Base-by-base conservation (phyloP, 2,113 vertebrate genomes). In the Poeciliopsis retropinna region DNA sequence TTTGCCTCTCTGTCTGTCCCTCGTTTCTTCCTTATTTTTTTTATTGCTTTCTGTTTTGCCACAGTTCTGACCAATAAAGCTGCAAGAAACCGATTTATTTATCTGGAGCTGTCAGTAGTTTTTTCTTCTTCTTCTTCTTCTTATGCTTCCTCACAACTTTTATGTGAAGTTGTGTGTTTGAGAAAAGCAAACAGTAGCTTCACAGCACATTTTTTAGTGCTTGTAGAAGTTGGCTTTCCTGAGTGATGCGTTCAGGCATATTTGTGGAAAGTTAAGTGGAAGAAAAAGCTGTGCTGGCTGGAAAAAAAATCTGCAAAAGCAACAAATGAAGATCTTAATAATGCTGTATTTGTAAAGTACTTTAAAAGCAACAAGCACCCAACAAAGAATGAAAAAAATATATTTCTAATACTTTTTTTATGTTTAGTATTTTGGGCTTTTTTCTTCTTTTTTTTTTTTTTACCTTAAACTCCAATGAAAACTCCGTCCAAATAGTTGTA, bases 31-130 rank as follows among this genome's bases (percentile, higher is more conserved):
- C 12, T 64, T 57, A 41, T 60, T 22, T 41, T 67, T 63, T 70
- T 67, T 70, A 67, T 73, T 76, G 41, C 73, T 17, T 77, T 30
- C 30, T 61, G 17, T 81, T 76, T 72, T n/a, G 14, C 70, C 37
- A 72, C 79, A 73, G 67, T 67, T 60, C 14, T 66, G 19, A 70
- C 67, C 70, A 51, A 72, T 75, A 63, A 70, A 65, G 29, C 30
- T 3, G 67, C 32, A 64, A 83, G 34, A 9, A 65, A 39, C 7
- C 32, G 77, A 79, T 80, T 32, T 57, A 73, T 85, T 67, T 22
- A n/a, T 60, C 27, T 39, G 44, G 47, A 19, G 74, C 68, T 64
- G 39, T 30, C 60, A 7, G 14, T 44, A 13, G 12, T 1, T 4
- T 14, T 17, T 14, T 25, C 17, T 37, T 37, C 34, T 37, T 37